A percentile compares a stretch with the other conserved stretches of the same genome.
phyloP scores from a whole-genome alignment of 2,113 vertebrate species.

The Rhinolophus sinicus region DNA sequence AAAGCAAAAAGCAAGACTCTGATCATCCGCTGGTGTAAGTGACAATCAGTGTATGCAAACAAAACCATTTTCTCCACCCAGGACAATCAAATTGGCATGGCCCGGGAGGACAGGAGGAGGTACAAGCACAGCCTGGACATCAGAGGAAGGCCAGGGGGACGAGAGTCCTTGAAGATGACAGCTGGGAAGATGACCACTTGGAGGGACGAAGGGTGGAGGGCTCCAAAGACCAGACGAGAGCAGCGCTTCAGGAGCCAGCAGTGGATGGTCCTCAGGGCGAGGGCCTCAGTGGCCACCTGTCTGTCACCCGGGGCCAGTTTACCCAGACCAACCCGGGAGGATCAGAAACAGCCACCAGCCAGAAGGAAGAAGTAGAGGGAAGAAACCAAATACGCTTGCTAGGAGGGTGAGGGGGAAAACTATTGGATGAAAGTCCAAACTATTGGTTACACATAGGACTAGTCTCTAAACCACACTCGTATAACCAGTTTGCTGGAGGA shows the following conservation, averaged over 20 bases:
- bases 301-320: background rate
- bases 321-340: background rate
- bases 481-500: background rate
- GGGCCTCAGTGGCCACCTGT: too few relatives aligned
- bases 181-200: background rate
- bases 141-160: background rate
- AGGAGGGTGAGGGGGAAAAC: background rate
- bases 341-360: background rate
- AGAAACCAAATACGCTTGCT: background rate
- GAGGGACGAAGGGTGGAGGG: too few relatives aligned
- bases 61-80: background rate
- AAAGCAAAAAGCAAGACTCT: background rate
- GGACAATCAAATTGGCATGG: background rate
- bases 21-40: background rate
- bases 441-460: rapidly evolving
- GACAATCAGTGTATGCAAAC: background rate
- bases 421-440: background rate
- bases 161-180: background rate
- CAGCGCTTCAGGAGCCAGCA: too few relatives aligned
- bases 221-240: background rate
- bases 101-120: background rate
- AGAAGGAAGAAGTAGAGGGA: background rate
- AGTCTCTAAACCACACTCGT: rapidly evolving
- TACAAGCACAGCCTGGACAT: background rate
- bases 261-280: background rate